Conservation (phyloP, 2,888 invertebrate species). For the Arenicola marina region DNA sequence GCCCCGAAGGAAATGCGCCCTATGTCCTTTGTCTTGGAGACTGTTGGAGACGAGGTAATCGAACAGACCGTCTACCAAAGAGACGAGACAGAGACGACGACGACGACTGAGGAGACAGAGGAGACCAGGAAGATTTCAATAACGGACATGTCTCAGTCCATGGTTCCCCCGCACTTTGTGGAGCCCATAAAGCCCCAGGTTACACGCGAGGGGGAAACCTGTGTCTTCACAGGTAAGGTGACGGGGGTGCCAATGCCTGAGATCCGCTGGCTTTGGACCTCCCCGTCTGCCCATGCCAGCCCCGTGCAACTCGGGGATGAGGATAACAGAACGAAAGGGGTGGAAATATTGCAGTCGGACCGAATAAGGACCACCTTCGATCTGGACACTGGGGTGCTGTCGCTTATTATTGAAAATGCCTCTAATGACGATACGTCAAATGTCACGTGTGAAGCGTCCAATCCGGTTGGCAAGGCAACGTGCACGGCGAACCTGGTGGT, state of each 20-base stretch:
- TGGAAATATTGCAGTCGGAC: slow-evolving; percentile 33
- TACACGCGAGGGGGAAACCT: slow-evolving; percentile 69
- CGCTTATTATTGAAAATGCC: slow-evolving; percentile 78
- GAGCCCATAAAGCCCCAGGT: slow-evolving; percentile 28
- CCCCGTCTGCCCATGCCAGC: slow-evolving; percentile 34
- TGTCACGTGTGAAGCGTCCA: slow-evolving; percentile 90
- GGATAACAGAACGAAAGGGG: not conserved
- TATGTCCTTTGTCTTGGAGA: no score
- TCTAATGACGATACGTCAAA: slow-evolving; percentile 78
- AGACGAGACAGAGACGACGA: not conserved
- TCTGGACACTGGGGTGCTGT: slow-evolving; percentile 69
- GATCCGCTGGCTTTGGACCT: slow-evolving; percentile 73
- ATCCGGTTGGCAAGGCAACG: slow-evolving; percentile 83
- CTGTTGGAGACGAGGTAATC: not conserved
- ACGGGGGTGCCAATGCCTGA: slow-evolving; percentile 75
- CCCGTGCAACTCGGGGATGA: not conserved
- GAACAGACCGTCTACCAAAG: not conserved
- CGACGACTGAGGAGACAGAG: not conserved
- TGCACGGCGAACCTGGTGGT: slow-evolving; percentile 74
- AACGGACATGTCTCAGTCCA: not conserved
- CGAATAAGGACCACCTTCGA: not conserved
- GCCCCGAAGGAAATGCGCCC: no score
- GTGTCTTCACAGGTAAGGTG: slow-evolving; percentile 77
- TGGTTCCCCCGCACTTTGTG: slow-evolving; percentile 19
- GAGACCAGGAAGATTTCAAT: not conserved